A percentile compares a stretch with the other conserved stretches of the same genome.
Conservation (phyloP, 2,888 invertebrate genomes). For the Polyommatus iphigenia region DNA sequence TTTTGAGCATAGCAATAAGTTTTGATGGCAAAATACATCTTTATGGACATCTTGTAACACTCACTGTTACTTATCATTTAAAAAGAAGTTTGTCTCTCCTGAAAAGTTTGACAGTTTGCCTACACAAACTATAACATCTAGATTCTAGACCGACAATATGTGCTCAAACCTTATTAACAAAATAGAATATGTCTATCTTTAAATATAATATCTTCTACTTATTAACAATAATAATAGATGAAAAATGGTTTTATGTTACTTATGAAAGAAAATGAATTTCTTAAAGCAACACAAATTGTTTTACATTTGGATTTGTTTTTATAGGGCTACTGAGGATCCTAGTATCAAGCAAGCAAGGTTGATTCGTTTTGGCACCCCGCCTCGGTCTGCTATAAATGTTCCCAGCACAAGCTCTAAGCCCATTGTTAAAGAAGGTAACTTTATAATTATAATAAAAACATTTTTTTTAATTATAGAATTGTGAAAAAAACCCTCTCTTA, state of each 20-base stretch:
- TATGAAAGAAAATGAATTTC: neutral
- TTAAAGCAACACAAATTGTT: neutral
- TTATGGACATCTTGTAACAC: too few relatives aligned
- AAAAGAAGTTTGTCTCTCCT: too few relatives aligned
- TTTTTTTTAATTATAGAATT: too few relatives aligned
- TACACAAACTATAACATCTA: too few relatives aligned
- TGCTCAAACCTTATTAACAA: neutral
- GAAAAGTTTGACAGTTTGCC: too few relatives aligned
- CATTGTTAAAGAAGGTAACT: conserved; percentile 56
- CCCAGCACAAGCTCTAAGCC: conserved; percentile 31
- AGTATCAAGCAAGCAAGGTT: conserved; percentile 59
- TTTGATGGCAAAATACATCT: too few relatives aligned
- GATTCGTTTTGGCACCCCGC: conserved; percentile 56
- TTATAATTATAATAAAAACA: neutral
- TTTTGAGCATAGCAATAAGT: too few relatives aligned
- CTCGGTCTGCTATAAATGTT: conserved; percentile 37
- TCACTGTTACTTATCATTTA: too few relatives aligned
- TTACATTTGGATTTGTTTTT: conserved; percentile 9
- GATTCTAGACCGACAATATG: neutral
- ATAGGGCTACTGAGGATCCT: conserved; percentile 44
- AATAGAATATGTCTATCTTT: neutral
- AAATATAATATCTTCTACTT: neutral
- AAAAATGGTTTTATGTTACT: neutral
- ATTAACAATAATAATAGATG: neutral
- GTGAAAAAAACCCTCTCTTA: neutral